A percentile compares a stretch with the other conserved stretches of the same genome.
These are phyloP conservation scores for Whitmania pigra DNA, from an alignment of 1,140 invertebrate species.

Conservation along the genomic window DNA sequence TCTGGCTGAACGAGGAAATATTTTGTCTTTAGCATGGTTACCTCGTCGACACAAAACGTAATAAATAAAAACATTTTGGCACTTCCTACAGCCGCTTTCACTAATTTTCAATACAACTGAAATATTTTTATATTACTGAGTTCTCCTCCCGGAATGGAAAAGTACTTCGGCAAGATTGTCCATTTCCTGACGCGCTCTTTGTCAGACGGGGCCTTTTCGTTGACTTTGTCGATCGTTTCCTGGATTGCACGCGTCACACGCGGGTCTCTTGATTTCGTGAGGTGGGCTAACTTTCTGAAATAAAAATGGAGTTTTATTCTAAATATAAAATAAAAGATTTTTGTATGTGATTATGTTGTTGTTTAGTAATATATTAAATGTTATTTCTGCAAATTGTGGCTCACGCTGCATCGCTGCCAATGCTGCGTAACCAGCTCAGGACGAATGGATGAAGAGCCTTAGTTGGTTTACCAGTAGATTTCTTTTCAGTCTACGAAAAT, in stretches of 20 bases:
- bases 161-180: conserved; percentile 68
- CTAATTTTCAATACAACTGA: not conserved
- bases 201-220: conserved; percentile 65
- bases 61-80: no score
- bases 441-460: conserved; percentile 22
- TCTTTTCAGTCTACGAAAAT: no score
- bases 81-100: no score
- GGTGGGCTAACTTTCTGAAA: conserved; percentile 33
- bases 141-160: conserved; percentile 73
- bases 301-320: no score
- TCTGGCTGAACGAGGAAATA: no score
- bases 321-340: no score
- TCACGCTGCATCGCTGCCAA: conserved; percentile 55
- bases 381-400: conserved; percentile 18
- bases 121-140: conserved; percentile 48
- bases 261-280: conserved; percentile 29
- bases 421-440: conserved; percentile 54
- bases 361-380: no score
- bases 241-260: conserved; percentile 41
- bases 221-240: conserved; percentile 62
- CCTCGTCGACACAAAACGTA: no score
- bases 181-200: conserved; percentile 83
- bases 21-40: no score
- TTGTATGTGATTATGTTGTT: no score
- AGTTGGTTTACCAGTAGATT: no score